A percentile compares a stretch with the other conserved stretches of the same genome.
phyloP scores from a whole-genome alignment of 1,140 invertebrate species.

The Apis dorsata region DNA sequence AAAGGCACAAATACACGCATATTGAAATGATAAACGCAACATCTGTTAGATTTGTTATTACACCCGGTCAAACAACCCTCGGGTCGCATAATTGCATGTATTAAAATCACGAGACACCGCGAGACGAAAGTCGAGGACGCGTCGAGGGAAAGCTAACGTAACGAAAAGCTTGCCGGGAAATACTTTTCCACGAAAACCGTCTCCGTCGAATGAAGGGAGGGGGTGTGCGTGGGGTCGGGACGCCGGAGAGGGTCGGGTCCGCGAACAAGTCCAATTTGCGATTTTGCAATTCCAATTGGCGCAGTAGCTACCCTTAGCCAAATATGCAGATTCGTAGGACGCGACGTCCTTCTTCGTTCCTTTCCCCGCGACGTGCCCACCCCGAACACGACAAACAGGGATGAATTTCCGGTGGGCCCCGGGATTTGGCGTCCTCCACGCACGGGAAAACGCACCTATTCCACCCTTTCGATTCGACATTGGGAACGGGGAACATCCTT shows the following conservation, averaged over 20 bases:
- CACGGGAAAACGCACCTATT: constrained; percentile 20
- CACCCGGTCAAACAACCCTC: background rate
- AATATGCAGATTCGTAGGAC: constrained; percentile 68
- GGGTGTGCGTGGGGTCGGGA: background rate
- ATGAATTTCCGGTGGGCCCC: constrained; percentile 31
- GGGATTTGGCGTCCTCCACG: background rate
- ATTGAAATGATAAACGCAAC: too few relatives aligned
- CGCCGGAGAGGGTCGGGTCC: constrained; percentile 48
- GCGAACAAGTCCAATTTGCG: constrained; percentile 72
- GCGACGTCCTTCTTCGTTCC: constrained; percentile 42
- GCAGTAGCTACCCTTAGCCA: constrained; percentile 63
- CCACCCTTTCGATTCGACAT: background rate
- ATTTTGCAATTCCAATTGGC: constrained; percentile 75
- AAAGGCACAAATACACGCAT: background rate
- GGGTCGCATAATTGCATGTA: constrained; percentile 8
- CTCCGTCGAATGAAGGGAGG: constrained; percentile 6
- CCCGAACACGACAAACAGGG: constrained; percentile 43
- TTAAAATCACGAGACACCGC: background rate
- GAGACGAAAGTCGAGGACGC: background rate
- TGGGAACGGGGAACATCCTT: constrained; percentile 14
- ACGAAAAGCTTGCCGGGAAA: constrained; percentile 56
- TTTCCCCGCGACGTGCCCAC: constrained; percentile 40
- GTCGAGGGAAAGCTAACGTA: background rate
- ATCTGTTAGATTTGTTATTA: background rate
- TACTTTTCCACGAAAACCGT: constrained; percentile 59